Percentiles rank a stretch among this genome's conserved stretches.
These are phyloP conservation scores for Ceratoteleas bidentatus DNA, from an alignment of 1,140 invertebrate genomes.

Conservation along the genomic window DNA sequence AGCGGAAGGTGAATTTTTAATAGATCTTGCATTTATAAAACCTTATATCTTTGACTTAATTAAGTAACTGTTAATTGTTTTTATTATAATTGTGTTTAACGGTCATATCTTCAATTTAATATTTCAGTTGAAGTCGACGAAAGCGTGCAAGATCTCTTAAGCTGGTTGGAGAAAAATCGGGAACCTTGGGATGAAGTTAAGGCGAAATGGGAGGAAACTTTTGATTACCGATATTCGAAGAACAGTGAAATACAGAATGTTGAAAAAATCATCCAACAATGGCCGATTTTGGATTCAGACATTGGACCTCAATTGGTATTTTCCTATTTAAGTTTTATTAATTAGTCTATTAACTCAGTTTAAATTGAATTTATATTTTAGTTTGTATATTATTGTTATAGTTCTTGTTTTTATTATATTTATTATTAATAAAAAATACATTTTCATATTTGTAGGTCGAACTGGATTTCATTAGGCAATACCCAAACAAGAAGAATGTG, in stretches of 20 bases:
- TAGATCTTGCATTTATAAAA: too few species aligned
- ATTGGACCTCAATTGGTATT: constrained; percentile 50
- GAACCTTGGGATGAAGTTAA: constrained; percentile 58
- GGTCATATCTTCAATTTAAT: too few species aligned
- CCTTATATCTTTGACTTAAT: too few species aligned
- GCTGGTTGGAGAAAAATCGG: constrained; percentile 46
- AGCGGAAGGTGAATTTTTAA: constrained; percentile 26
- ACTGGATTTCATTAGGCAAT: constrained; percentile 45
- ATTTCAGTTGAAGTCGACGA: constrained; percentile 39
- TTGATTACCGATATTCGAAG: constrained; percentile 46
- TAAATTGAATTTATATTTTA: too few species aligned
- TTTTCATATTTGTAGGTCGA: constrained; percentile 37
- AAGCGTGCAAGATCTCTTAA: constrained; percentile 37
- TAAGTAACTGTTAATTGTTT: too few species aligned
- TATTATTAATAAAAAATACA: neutral
- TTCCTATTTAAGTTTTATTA: constrained; percentile 1
- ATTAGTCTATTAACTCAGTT: too few species aligned
- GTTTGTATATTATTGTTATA: too few species aligned
- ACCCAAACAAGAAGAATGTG: constrained; percentile 35
- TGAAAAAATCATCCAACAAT: constrained; percentile 52
- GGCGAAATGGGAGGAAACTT: constrained; percentile 52
- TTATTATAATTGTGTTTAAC: too few species aligned
- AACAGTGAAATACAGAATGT: constrained; percentile 41
- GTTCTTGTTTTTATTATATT: too few species aligned
- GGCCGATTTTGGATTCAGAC: constrained; percentile 58